phyloP scores from a whole-genome alignment of 2,113 vertebrate species.

The Ochotona princeps region DNA sequence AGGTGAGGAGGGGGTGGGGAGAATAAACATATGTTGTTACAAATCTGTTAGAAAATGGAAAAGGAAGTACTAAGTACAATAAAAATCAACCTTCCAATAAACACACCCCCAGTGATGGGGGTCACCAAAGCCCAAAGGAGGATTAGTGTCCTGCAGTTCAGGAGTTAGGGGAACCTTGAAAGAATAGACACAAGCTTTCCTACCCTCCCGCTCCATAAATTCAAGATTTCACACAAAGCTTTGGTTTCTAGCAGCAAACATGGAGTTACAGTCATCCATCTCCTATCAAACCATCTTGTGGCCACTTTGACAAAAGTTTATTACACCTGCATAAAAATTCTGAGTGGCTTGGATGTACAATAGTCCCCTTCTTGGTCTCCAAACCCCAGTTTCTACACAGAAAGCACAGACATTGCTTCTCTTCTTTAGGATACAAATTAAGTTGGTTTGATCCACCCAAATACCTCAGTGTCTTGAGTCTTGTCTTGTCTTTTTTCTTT shows the following conservation, averaged over 20 bases:
- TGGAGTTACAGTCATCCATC: conserved; percentile 88
- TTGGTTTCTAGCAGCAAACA: conserved; percentile 92
- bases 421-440: conserved; percentile 6
- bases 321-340: conserved; percentile 74
- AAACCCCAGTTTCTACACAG: conserved; percentile 17
- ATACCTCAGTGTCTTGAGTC: neutral
- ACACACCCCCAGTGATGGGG: conserved; percentile 49
- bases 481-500: neutral
- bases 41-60: conserved; percentile 67
- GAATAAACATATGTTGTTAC: conserved; percentile 68
- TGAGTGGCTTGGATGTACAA: conserved; percentile 73
- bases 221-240: conserved; percentile 84
- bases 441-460: neutral
- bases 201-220: conserved; percentile 76
- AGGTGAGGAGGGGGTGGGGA: conserved; percentile 49
- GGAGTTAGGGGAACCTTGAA: conserved; percentile 46
- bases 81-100: conserved; percentile 68
- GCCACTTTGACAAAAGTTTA: conserved; percentile 79
- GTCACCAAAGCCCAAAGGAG: conserved; percentile 51
- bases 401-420: conserved; percentile 14
- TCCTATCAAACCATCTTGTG: conserved; percentile 81
- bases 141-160: conserved; percentile 58
- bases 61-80: conserved; percentile 1
- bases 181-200: conserved; percentile 36
- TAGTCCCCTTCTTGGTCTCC: conserved; percentile 57